These are phyloP conservation scores for Eupithecia pulchellata DNA, from an alignment of 2,888 invertebrate genomes.

Conservation along the genomic window DNA sequence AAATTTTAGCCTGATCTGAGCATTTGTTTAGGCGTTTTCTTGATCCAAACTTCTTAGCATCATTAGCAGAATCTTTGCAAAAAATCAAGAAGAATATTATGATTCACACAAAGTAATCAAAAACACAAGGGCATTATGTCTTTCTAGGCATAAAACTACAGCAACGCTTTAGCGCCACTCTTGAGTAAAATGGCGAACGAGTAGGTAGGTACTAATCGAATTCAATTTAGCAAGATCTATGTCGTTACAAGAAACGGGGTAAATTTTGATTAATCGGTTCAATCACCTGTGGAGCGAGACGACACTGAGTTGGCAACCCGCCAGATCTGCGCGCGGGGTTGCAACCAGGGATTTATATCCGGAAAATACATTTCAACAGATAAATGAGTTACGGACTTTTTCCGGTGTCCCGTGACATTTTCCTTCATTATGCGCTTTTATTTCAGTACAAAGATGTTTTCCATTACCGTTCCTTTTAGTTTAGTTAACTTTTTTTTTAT, in stretches of 20 bases:
- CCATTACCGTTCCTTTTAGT: neutral
- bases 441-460: neutral
- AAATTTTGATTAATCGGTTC: constrained; percentile 37
- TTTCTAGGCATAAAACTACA: neutral
- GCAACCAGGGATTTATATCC: constrained; percentile 26
- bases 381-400: constrained; percentile 6
- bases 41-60: neutral
- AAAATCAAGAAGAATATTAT: too few relatives aligned
- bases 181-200: neutral
- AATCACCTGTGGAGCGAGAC: constrained; percentile 53
- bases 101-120: too few relatives aligned
- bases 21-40: neutral
- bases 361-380: constrained; percentile 17
- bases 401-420: neutral
- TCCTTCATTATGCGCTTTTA: neutral
- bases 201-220: neutral
- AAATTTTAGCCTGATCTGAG: neutral
- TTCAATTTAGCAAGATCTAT: constrained; percentile 1
- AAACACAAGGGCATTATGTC: too few relatives aligned
- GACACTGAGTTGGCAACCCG: constrained; percentile 45
- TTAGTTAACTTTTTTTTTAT: neutral
- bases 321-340: constrained; percentile 37
- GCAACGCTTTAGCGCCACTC: neutral
- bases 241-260: constrained; percentile 16
- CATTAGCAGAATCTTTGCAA: neutral